Evolutionary conservation across 2,797 vertebrate genomes (phyloP), one percentile per base, ranked within the genome.

Genomic region (Fundulus diaphanus): DNA sequence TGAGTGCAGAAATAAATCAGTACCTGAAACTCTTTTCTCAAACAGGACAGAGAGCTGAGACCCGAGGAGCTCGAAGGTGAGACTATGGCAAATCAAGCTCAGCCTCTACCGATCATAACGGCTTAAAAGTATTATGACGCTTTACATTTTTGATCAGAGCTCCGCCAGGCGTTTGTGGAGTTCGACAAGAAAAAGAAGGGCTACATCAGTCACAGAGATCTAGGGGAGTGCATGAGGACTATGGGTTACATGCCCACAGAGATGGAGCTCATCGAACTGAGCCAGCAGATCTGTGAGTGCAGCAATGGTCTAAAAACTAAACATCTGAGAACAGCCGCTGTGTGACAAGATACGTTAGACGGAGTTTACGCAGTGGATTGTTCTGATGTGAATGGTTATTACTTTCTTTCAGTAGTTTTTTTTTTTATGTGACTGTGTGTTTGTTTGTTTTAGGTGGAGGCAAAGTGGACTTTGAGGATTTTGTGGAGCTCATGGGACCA

Each of bases 171-270:
- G 0, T 99, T 99, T 87, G 92, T 94, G 85, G 97, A 99, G 86
- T 99, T 99, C 27, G 98, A 98, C 82, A 95, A 94, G 76, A 97
- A 98, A 61, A 96, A 89, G 2, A 95, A 97, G 0, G 97, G 98
- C 48, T 99, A 96, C 91, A 97, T 99, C 87, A 96, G 95, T 82
- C 96, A 95, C 77, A 95, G 90, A 77, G 97, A 99, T 85, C 96
- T 99, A 90, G 98, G 98, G 3, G 97, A 98, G 89, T 99, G 98
- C 82, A 99, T 99, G 98, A 94, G 98, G 88, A 98, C 97, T 3
- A 96, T 99, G 97, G 98, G 98, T 48, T 99, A 97, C 92, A 99
- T 99, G 98, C 98, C 98, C 31, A 99, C 98, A 0, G 98, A 99
- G 94, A 99, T 99, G 98, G 98, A 99, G 88, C 97, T 99, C 84